Evolutionary conservation across 2,888 invertebrate genomes (phyloP).

Genomic region (Alcis repandata): DNA sequence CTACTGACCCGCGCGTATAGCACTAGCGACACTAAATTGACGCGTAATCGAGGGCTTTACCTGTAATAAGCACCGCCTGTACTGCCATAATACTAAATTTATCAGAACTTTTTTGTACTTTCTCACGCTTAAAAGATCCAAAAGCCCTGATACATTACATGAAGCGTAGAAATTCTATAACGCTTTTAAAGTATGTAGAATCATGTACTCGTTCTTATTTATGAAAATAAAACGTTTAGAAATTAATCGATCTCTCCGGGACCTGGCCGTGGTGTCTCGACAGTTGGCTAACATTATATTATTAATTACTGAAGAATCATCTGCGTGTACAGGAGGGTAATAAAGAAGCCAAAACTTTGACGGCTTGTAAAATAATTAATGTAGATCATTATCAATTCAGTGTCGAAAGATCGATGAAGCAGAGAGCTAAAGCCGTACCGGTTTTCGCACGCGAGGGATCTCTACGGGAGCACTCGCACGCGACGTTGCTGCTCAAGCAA

Average conservation of each 20-base stretch:
- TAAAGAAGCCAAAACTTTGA: conserved; percentile 55
- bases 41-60: conserved; percentile 62
- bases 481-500: conserved; percentile 55
- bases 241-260: conserved; percentile 9
- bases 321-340: conserved; percentile 43
- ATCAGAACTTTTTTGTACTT: background rate
- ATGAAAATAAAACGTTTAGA: background rate
- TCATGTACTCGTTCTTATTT: too few species aligned
- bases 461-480: conserved; percentile 51
- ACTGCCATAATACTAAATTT: conserved; percentile 51
- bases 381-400: conserved; percentile 62
- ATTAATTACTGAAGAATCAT: conserved; percentile 38
- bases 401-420: conserved; percentile 62
- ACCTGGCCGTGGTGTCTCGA: background rate
- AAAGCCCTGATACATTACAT: too few species aligned
- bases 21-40: conserved; percentile 72
- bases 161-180: background rate
- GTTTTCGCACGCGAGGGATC: conserved; percentile 61
- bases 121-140: too few species aligned
- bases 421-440: conserved; percentile 55
- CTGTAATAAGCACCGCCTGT: conserved; percentile 53
- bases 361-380: conserved; percentile 61
- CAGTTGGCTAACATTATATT: conserved; percentile 43
- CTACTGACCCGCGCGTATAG: conserved; percentile 72
- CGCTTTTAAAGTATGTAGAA: background rate